A percentile compares a stretch with the other conserved stretches of the same genome.
These are phyloP conservation scores for Collichthys lucidus DNA, from an alignment of 2,113 vertebrate species.

Conservation along the genomic window DNA sequence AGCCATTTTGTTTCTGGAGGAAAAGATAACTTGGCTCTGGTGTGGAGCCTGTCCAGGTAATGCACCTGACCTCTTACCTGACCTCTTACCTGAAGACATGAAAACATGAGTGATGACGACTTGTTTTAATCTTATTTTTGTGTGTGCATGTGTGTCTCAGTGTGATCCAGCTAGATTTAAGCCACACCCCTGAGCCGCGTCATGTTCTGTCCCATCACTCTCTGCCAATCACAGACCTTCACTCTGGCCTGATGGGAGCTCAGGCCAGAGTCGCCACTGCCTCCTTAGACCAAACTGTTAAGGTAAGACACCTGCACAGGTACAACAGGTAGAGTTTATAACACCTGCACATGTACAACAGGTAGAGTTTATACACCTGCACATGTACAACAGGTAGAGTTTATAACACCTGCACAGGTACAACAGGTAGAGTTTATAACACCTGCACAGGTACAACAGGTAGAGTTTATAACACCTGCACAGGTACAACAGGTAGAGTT, in stretches of 20 bases:
- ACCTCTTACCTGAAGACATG: not conserved
- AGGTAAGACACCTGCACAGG: conserved; percentile 82
- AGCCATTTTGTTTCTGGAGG: conserved; percentile 95
- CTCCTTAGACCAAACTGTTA: conserved; percentile 95
- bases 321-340: too few relatives aligned
- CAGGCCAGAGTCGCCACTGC: conserved; percentile 90
- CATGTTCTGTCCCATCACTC: conserved; percentile 93
- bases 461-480: too few relatives aligned
- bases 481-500: too few relatives aligned
- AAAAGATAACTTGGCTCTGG: conserved; percentile 93
- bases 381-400: too few relatives aligned
- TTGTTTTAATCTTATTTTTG: not conserved
- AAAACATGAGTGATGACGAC: not conserved
- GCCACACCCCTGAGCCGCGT: conserved; percentile 87
- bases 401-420: too few relatives aligned
- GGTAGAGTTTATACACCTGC: too few relatives aligned
- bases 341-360: too few relatives aligned
- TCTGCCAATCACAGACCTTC: conserved; percentile 95
- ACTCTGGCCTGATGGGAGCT: conserved; percentile 93
- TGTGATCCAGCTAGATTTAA: conserved; percentile 90
- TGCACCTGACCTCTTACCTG: not conserved
- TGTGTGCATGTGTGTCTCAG: conserved; percentile 72
- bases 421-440: too few relatives aligned
- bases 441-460: too few relatives aligned
- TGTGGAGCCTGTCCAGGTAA: conserved; percentile 94